Evolutionary conservation across 2,888 invertebrate genomes (phyloP), one percentile per base, ranked within the genome.

Genomic region (Drosophila kokeensis): DNA sequence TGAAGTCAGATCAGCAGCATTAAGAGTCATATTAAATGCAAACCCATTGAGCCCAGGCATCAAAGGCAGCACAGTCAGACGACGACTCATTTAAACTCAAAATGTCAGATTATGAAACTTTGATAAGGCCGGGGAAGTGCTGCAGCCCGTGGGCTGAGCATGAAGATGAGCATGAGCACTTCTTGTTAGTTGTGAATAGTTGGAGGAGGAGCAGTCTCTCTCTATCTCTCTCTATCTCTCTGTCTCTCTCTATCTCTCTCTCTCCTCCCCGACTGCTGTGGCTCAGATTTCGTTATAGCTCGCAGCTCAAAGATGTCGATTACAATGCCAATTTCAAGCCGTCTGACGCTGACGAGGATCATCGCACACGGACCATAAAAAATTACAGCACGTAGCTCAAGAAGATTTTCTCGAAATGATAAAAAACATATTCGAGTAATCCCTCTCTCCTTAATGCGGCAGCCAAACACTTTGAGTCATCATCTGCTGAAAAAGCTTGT

Each of bases 31-130:
- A 81, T 83, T 83, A 83, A 87, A 81, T 84, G 82, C 81, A 81
- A 87, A 62, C 67, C 79, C 70, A 79, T 73, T 66, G 83, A 73
- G 50, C 68, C 29, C 29, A 29, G 7, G 5, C 21, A 50, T 53
- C 29, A 57, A 52, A 21, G 53, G 7, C 54, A 63, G 52, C 38
- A 29, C 18, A 29, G n/a, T 24, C 45, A n/a, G 27, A 40, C 40
- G 58, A 66, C 61, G 79, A 74, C 70, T 76, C 88, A 89, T 81
- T 87, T 87, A 81, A 86, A 88, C 86, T 75, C 76, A 67, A 87
- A 90, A 88, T 83, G 87, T 90, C 87, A 87, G 87, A 87, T 87
- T 87, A 90, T 83, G 83, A 66, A 85, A 80, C 69, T 75, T 54
- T 81, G 87, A 87, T 87, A 90, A 86, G 84, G 54, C 50, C 52